Conservation (phyloP, 2,888 invertebrate genomes). For the Disparrhopalites patrizii region DNA sequence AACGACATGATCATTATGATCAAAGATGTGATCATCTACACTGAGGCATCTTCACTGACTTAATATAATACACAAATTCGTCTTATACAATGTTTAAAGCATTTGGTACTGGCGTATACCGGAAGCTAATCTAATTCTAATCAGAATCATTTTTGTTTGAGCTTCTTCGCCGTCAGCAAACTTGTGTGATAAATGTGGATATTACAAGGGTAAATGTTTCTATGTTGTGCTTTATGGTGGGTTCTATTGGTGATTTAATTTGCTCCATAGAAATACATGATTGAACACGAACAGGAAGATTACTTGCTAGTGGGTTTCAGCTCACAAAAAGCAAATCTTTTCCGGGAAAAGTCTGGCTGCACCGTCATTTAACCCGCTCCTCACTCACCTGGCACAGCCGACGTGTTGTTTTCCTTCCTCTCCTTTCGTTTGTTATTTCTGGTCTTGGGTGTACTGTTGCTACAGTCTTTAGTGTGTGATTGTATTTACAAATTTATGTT, state of each 20-base stretch:
- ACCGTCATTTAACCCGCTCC: conserved; percentile 63
- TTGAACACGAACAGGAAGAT: conserved; percentile 88
- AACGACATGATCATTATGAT: too few relatives aligned
- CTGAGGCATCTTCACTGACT: not conserved
- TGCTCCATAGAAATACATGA: conserved; percentile 64
- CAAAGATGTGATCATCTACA: too few relatives aligned
- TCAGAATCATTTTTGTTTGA: not conserved
- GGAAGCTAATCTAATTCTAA: not conserved
- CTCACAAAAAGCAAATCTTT: conserved; percentile 91
- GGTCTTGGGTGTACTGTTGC: too few relatives aligned
- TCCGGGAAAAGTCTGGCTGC: conserved; percentile 89
- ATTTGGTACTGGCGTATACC: not conserved
- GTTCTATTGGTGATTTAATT: conserved; percentile 18
- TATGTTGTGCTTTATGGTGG: too few relatives aligned
- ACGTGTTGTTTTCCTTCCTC: not conserved
- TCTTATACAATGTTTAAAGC: too few relatives aligned
- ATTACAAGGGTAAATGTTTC: too few relatives aligned
- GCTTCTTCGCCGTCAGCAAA: too few relatives aligned
- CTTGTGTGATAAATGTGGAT: too few relatives aligned
- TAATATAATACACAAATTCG: too few relatives aligned
- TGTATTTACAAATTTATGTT: too few relatives aligned
- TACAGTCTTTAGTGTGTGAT: too few relatives aligned
- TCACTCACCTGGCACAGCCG: conserved; percentile 5
- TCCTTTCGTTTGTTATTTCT: too few relatives aligned
- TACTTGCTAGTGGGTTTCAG: conserved; percentile 89